Conservation (phyloP, 2,113 vertebrate species). For the Malurus alboscapulatus region DNA sequence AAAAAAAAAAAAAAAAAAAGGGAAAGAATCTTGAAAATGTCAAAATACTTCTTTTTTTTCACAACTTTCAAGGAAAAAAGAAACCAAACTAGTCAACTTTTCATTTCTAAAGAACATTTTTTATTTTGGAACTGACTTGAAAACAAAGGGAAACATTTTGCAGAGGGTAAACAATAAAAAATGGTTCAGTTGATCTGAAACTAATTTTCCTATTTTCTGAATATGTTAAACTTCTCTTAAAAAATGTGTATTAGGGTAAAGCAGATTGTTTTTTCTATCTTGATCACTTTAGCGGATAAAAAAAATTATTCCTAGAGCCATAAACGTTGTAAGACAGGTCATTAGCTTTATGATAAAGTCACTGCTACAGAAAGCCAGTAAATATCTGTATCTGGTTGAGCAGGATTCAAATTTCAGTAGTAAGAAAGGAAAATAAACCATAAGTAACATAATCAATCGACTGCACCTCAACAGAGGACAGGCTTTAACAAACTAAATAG, state of each 20-base stretch:
- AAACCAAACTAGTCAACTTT: not conserved
- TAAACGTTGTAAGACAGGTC: not conserved
- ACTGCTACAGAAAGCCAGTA: not conserved
- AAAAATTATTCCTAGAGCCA: not conserved
- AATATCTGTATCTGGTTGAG: not conserved
- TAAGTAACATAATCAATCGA: not conserved
- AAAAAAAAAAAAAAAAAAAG: constrained; percentile 25
- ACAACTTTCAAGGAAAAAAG: not conserved
- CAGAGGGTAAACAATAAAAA: not conserved
- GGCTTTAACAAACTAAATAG: not conserved
- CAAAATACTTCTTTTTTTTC: not conserved
- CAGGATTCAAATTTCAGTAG: not conserved
- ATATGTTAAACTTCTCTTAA: not conserved
- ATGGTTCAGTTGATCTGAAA: not conserved
- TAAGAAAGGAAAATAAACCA: not conserved
- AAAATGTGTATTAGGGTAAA: not conserved
- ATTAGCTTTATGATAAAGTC: not conserved
- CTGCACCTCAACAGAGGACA: not conserved
- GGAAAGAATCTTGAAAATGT: constrained; percentile 38
- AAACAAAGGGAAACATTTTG: not conserved
- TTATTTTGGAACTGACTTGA: not conserved
- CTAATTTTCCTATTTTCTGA: not conserved
- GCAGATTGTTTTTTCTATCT: not conserved
- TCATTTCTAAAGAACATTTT: constrained; percentile 18
- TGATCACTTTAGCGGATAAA: not conserved